Conservation (phyloP, 2,888 invertebrate species). For the Quadroppia sp. region DNA sequence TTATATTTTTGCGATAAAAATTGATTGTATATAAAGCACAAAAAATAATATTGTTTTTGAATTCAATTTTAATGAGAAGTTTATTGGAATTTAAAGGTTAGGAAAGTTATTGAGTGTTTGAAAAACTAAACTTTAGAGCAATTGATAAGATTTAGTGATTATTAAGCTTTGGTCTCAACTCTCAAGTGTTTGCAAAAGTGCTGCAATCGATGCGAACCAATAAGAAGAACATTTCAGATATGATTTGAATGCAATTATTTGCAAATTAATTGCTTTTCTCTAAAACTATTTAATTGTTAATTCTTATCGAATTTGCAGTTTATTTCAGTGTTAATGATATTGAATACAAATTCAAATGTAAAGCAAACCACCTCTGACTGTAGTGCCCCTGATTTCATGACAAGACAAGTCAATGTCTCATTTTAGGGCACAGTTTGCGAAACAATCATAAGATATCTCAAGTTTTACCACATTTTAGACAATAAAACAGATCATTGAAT, state of each 20-base stretch:
- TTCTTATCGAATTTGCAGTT: constrained; percentile 1
- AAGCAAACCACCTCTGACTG: too few species aligned
- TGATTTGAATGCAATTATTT: not conserved
- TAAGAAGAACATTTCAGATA: not conserved
- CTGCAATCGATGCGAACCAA: not conserved
- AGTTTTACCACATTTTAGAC: too few species aligned
- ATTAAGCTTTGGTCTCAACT: not conserved
- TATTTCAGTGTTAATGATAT: not conserved
- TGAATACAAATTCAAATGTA: not conserved
- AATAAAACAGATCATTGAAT: too few species aligned
- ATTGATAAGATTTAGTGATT: not conserved
- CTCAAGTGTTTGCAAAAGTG: not conserved
- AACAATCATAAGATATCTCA: too few species aligned
- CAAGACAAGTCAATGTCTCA: too few species aligned
- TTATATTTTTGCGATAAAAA: not conserved
- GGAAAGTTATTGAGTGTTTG: not conserved
- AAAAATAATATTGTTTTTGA: not conserved
- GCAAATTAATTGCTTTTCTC: not conserved
- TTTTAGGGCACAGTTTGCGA: too few species aligned
- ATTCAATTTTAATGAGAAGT: not conserved
- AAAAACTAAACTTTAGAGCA: not conserved
- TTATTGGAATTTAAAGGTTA: constrained; percentile 26
- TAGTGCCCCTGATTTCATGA: too few species aligned
- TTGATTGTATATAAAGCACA: not conserved
- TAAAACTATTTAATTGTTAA: not conserved